Evolutionary conservation across 2,888 invertebrate species (phyloP).

Genomic region (Leptopilina myrica): DNA sequence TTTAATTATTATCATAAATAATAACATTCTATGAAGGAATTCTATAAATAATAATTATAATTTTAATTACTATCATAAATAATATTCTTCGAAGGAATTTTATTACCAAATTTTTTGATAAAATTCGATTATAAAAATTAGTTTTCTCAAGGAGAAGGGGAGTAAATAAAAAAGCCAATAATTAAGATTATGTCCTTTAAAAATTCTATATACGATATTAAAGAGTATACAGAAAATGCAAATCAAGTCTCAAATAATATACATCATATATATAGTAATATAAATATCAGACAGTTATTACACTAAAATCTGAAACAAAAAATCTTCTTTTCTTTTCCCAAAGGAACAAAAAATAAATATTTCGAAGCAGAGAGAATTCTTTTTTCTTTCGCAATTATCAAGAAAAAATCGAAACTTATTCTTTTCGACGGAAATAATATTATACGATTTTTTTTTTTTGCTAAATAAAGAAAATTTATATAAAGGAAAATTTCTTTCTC

Average conservation of each 20-base stretch:
- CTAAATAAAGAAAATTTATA: neutral
- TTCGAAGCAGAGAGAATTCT: neutral
- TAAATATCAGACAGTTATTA: neutral
- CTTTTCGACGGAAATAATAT: neutral
- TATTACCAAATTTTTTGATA: no score
- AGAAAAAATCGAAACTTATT: neutral
- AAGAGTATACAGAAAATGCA: slow-evolving; percentile 39
- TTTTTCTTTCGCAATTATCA: neutral
- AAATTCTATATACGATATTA: slow-evolving; percentile 39
- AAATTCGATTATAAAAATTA: no score
- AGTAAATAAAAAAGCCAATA: slow-evolving; percentile 1
- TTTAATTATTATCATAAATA: no score
- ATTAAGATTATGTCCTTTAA: slow-evolving; percentile 8
- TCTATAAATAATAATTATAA: no score
- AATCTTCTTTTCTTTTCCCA: no score
- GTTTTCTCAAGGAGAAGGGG: neutral
- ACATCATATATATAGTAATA: neutral
- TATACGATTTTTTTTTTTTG: neutral
- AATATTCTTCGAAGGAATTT: no score
- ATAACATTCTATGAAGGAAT: no score
- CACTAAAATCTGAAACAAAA: neutral
- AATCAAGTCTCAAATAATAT: slow-evolving; percentile 31
- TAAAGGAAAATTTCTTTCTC: neutral
- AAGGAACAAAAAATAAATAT: no score
- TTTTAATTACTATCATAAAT: no score